Percentiles rank a stretch among this genome's conserved stretches.
Evolutionary conservation across 1,140 invertebrate species (phyloP).

Genomic region (Hylaeus anthracinus): DNA sequence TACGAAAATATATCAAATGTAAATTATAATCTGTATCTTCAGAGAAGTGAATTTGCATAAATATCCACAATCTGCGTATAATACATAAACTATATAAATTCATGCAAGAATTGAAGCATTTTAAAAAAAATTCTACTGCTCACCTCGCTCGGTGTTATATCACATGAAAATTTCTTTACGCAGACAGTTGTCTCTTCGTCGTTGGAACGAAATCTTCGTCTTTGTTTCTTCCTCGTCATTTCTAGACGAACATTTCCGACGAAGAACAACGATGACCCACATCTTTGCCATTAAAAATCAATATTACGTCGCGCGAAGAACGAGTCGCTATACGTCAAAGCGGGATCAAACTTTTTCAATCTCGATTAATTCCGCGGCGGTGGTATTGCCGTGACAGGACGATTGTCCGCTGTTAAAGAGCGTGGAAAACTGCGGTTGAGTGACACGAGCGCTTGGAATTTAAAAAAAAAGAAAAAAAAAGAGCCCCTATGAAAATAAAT

Average conservation of each 20-base stretch:
- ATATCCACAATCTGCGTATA: too few relatives aligned
- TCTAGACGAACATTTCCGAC: constrained; percentile 32
- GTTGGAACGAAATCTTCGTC: too few relatives aligned
- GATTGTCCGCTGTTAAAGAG: constrained; percentile 66
- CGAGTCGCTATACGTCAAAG: constrained; percentile 61
- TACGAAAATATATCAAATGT: too few relatives aligned
- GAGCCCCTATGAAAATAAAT: constrained; percentile 67
- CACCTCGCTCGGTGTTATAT: too few relatives aligned
- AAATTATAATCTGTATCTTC: too few relatives aligned
- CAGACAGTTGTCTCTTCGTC: too few relatives aligned
- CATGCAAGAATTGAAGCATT: too few relatives aligned
- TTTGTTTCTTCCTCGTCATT: background rate
- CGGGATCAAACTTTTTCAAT: constrained; percentile 68
- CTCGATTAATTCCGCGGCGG: constrained; percentile 64
- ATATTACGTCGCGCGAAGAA: constrained; percentile 62
- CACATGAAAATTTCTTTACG: too few relatives aligned
- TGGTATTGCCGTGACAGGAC: constrained; percentile 66
- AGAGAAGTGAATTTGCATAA: too few relatives aligned
- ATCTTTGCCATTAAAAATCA: constrained; percentile 64
- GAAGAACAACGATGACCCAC: constrained; percentile 58
- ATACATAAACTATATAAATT: too few relatives aligned
- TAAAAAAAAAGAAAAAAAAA: constrained; percentile 61
- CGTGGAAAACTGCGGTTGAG: constrained; percentile 67
- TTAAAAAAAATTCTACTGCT: too few relatives aligned
- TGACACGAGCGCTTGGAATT: constrained; percentile 65